Evolutionary conservation across 2,888 invertebrate species (phyloP), one percentile per base, ranked within the genome.

Genomic region (Dolichomitus sp.): DNA sequence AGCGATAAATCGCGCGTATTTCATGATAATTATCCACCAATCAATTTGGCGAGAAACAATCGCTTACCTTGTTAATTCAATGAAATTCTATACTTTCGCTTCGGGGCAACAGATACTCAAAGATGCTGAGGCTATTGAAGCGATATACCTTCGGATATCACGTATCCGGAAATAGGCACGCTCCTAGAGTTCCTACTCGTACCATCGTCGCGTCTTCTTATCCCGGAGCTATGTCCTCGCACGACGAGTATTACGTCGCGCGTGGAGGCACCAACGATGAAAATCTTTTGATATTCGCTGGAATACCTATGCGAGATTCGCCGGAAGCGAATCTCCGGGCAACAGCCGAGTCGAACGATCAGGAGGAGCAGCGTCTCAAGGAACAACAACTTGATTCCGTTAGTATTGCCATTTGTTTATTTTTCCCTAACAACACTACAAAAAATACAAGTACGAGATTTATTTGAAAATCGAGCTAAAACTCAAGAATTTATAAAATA

Each of bases 51-150:
- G n/a, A n/a, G n/a, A n/a, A n/a, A n/a, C n/a, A n/a, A n/a, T n/a
- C n/a, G n/a, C n/a, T n/a, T n/a, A n/a, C n/a, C n/a, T n/a, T n/a
- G n/a, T n/a, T n/a, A n/a, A n/a, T n/a, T n/a, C n/a, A n/a, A n/a
- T n/a, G n/a, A n/a, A n/a, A n/a, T n/a, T n/a, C n/a, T n/a, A n/a
- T 78, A 4, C 33, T 61, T 17, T 30, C 48, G 30, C 50, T 52
- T 9, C n/a, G 27, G 42, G 70, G 54, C 90, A 93, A 1, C 91
- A 96, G 97, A 83, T 98, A 97, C 91, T 95, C 96, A 42, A 95
- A 96, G 84, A 98, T 98, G 98, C 94, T 98, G 81, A 95, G 98
- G 78, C 95, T 98, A 45, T 94, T 98, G 89, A 98, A 98, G 93
- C 96, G 96, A 77, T 98, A 98, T 94, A 97, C 97, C 89, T 96